Evolutionary conservation across 2,113 vertebrate genomes (phyloP), one percentile per base, ranked within the genome.

Genomic region (Orycteropus afer): DNA sequence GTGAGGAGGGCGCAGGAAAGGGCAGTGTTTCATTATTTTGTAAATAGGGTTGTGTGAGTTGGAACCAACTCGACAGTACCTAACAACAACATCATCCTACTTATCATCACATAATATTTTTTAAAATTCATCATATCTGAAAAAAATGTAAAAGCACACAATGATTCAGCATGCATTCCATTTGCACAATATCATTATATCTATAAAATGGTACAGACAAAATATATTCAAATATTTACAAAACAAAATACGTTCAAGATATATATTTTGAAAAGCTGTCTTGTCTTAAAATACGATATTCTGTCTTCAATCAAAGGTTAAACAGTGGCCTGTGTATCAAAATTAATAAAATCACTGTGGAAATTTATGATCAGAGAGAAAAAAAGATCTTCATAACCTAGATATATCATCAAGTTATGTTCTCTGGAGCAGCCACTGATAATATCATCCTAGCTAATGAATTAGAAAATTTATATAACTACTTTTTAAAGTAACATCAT

Each of bases 261-360:
- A 67, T 83, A 55, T 84, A 69, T 94, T 84, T 9, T 94, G 69
- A 94, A 78, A 78, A 78, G 27, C 59, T 69, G 25, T 67, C 32
- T 59, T 5, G 25, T 67, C 51, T 67, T 25, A 59, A 69, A 9
- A 10, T 89, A 5, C 40, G 14, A 37, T 57, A 84, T 32, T 77
- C 18, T 25, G 47, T 40, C 47, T 67, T 57, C 10, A 89, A 69
- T 34, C 18, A 34, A 40, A 74, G 17, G 15, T 32, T 65, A 88
- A 93, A 81, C 42, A 81, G 27, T 77, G 25, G 13, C 15, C 6
- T 65, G 37, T 34, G 10, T 81, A 74, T 76, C 13, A 40, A 37
- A 67, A 84, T 85, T 45, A 34, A 78, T 84, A 40, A 78, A 69
- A 78, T 40, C 47, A 12, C 78, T 84, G 32, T 76, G 57, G 22